Evolutionary conservation across 23 tunicate genomes (phyloP).

Genomic region (Phallusia fumigata): DNA sequence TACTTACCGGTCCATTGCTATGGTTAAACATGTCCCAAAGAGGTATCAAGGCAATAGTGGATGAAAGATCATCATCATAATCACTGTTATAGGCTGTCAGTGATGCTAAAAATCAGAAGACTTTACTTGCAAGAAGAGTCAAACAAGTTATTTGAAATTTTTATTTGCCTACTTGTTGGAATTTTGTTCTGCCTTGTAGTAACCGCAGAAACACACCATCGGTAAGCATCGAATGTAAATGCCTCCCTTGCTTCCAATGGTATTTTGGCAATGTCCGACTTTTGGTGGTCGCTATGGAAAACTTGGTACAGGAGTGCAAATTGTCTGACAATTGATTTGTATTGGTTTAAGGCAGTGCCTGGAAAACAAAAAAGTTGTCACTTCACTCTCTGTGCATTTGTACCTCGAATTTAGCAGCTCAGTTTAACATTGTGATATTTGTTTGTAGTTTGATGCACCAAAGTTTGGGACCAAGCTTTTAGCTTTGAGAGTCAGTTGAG

Average conservation of each 20-base stretch:
- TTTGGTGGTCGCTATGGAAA: slow-evolving; percentile 31
- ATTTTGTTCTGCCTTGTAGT: slow-evolving; percentile 82
- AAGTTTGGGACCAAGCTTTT: no score
- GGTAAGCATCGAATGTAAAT: slow-evolving; percentile 85
- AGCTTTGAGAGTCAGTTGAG: no score
- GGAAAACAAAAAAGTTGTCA: not conserved
- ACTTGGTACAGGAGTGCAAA: slow-evolving; percentile 72
- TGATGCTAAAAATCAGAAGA: not conserved
- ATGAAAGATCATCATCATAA: not conserved
- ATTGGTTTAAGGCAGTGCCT: slow-evolving; percentile 75
- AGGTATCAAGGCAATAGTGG: slow-evolving; percentile 80
- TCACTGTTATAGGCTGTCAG: not conserved
- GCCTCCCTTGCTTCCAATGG: slow-evolving; percentile 36
- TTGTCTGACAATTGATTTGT: slow-evolving; percentile 82
- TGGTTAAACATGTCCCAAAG: slow-evolving; percentile 98
- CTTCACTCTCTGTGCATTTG: not conserved
- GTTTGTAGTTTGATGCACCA: no score
- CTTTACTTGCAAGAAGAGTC: no score
- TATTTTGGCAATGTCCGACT: slow-evolving; percentile 42
- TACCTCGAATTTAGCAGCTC: not conserved
- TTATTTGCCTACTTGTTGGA: slow-evolving; percentile 37
- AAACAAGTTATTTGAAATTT: no score
- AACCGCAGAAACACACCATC: slow-evolving; percentile 85
- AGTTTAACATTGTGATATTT: not conserved
- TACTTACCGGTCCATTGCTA: slow-evolving; percentile 60